Conservation (phyloP, 2,113 vertebrate genomes). For the Triplophysa dalaica region DNA sequence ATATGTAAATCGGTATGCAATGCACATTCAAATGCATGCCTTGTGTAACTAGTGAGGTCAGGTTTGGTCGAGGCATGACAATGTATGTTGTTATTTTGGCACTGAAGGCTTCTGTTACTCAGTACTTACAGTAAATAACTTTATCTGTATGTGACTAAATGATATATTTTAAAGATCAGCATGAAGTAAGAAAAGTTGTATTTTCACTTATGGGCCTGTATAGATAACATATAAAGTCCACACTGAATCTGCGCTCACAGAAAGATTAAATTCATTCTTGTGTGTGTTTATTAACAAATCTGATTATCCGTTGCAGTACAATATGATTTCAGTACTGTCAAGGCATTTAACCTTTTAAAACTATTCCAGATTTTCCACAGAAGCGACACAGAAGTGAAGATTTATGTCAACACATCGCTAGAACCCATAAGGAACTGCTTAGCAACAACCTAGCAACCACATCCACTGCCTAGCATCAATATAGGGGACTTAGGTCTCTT, state of each 20-base stretch:
- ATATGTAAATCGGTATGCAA: background rate
- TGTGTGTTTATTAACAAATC: too few relatives aligned
- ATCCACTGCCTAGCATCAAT: too few relatives aligned
- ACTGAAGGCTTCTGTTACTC: background rate
- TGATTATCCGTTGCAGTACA: too few relatives aligned
- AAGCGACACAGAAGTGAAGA: too few relatives aligned
- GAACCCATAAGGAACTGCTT: too few relatives aligned
- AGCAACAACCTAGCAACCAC: too few relatives aligned
- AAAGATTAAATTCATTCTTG: too few relatives aligned
- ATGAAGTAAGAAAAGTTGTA: background rate
- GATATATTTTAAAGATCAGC: background rate
- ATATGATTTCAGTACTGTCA: background rate
- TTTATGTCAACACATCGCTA: too few relatives aligned
- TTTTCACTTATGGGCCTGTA: background rate
- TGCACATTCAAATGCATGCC: background rate
- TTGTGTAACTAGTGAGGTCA: background rate
- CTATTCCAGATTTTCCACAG: too few relatives aligned
- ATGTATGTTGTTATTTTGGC: background rate
- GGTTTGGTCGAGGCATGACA: background rate
- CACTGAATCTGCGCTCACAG: too few relatives aligned
- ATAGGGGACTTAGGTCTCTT: too few relatives aligned
- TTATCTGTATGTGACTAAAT: background rate
- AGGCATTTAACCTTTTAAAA: background rate
- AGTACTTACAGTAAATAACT: constrained; percentile 43
- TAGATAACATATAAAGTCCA: background rate